Conservation (phyloP, 1,140 invertebrate genomes). For the Leptopilina boulardi region DNA sequence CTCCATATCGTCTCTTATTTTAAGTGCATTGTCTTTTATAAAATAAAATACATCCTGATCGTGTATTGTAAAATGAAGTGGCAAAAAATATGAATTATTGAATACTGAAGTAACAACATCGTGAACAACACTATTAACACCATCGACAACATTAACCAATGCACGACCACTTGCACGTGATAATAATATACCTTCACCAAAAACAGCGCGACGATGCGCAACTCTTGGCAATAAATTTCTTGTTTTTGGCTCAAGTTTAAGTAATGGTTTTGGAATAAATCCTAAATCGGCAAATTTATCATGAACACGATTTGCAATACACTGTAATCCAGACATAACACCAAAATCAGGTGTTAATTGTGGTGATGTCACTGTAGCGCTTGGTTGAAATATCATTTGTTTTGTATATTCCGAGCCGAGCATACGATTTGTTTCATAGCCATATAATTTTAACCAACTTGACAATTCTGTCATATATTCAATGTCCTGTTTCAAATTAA, state of each 20-base stretch:
- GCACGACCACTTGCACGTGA: constrained; percentile 88
- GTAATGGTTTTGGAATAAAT: constrained; percentile 87
- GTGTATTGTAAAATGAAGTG: constrained; percentile 93
- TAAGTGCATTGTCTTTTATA: constrained; percentile 92
- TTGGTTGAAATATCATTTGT: constrained; percentile 85
- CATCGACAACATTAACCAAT: constrained; percentile 89
- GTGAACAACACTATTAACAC: constrained; percentile 90
- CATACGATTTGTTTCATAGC: constrained; percentile 91
- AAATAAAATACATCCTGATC: constrained; percentile 97
- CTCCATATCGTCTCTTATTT: constrained; percentile 92
- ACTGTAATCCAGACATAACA: constrained; percentile 91
- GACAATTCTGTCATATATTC: constrained; percentile 90
- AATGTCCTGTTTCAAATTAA: constrained; percentile 86
- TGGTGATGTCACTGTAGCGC: constrained; percentile 84
- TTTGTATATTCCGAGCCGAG: constrained; percentile 88
- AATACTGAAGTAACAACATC: constrained; percentile 95
- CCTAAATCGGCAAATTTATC: constrained; percentile 88
- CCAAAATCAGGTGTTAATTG: constrained; percentile 89
- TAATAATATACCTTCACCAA: constrained; percentile 93
- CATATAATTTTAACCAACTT: constrained; percentile 91
- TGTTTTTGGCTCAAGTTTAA: constrained; percentile 90
- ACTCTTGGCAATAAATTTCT: constrained; percentile 86
- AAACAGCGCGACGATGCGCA: constrained; percentile 88
- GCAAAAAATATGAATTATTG: constrained; percentile 94
- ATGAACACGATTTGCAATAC: constrained; percentile 88